A percentile compares a stretch with the other conserved stretches of the same genome.
These are phyloP conservation scores for Sinonovacula constricta DNA, from an alignment of 1,140 invertebrate species.

Conservation along the genomic window DNA sequence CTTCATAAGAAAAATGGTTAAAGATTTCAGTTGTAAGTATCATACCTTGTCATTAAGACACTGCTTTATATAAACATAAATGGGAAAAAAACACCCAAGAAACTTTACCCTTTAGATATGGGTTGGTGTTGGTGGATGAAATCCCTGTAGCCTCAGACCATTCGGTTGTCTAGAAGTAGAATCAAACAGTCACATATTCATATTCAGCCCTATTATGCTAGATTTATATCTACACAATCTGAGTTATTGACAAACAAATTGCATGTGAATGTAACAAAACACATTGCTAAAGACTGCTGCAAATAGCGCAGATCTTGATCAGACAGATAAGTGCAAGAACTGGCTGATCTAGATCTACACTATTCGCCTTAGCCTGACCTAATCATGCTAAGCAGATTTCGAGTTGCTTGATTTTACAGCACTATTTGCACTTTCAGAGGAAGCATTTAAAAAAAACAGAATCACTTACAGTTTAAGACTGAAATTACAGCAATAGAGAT, in stretches of 20 bases:
- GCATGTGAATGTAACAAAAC: neutral
- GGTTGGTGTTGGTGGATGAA: constrained; percentile 23
- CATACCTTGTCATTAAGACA: neutral
- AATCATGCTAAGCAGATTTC: too few relatives aligned
- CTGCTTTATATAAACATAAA: neutral
- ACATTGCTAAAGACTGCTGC: neutral
- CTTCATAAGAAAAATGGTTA: neutral
- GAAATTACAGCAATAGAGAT: neutral
- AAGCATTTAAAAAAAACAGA: neutral
- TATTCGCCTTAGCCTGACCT: too few relatives aligned
- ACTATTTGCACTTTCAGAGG: too few relatives aligned
- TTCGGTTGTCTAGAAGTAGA: constrained; percentile 44
- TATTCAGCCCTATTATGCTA: too few relatives aligned
- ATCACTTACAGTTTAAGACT: constrained; percentile 29
- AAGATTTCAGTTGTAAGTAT: neutral
- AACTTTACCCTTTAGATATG: constrained; percentile 44
- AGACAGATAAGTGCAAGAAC: too few relatives aligned
- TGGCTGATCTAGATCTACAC: too few relatives aligned
- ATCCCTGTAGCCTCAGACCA: constrained; percentile 41
- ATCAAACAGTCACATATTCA: too few relatives aligned
- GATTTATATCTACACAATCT: neutral
- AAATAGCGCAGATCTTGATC: neutral
- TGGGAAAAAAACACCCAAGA: neutral
- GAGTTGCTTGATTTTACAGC: too few relatives aligned
- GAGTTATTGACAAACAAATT: neutral